Evolutionary conservation across 2,113 vertebrate species (phyloP).

Genomic region (Apodemus speciosus): DNA sequence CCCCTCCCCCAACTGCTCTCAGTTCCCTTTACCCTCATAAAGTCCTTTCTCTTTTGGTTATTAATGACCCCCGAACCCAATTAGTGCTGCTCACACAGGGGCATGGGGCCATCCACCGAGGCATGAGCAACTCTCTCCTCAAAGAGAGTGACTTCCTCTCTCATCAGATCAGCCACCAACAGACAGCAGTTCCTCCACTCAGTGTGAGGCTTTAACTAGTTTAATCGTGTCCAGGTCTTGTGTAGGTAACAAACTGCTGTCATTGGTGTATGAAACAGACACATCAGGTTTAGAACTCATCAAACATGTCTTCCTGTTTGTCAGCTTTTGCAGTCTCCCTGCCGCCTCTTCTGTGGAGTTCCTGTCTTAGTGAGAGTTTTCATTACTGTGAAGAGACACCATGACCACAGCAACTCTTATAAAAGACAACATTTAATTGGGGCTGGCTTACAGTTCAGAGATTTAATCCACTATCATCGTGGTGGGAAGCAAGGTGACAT

Average conservation of each 20-base stretch:
- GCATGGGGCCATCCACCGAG: neutral
- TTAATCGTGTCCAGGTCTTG: neutral
- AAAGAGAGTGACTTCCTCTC: neutral
- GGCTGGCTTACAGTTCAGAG: too few species aligned
- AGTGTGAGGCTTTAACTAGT: neutral
- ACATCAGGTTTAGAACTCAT: neutral
- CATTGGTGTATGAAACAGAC: neutral
- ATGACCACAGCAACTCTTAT: neutral
- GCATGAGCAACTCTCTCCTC: neutral
- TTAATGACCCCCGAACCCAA: neutral
- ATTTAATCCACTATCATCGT: too few species aligned
- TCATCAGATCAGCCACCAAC: neutral
- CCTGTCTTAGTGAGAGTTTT: too few species aligned
- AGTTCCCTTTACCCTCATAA: neutral
- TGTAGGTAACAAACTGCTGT: neutral
- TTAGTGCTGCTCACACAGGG: neutral
- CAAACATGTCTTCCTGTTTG: neutral
- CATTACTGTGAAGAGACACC: too few species aligned
- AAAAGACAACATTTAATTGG: too few species aligned
- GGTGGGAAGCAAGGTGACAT: too few species aligned
- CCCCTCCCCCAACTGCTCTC: neutral
- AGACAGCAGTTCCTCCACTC: neutral
- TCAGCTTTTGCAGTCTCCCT: neutral
- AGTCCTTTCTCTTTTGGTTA: neutral
- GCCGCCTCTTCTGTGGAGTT: neutral